Base-by-base conservation (phyloP, 2,113 vertebrate genomes). In the Stegastes partitus region DNA sequence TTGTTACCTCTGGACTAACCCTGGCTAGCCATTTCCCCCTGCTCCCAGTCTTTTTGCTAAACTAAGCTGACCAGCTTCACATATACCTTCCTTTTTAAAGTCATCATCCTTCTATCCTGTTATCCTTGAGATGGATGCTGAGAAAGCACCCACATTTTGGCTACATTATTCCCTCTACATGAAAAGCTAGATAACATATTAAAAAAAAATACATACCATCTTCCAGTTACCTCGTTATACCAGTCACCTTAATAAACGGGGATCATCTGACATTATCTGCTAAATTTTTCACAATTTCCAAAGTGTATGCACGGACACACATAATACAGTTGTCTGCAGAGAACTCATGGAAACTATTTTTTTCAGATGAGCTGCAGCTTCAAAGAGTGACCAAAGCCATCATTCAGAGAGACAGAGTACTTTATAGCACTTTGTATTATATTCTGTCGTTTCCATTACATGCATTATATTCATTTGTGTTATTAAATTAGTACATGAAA, bases 401-500 rank as follows among this genome's bases (percentile, higher is more conserved):
- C 57, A 67, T 56, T 57, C 4, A 50, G 47, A 57, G 10, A 63
- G 47, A 28, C 8, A 12, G 61, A 79, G 53, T 58, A 63, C 72
- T 56, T 77, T 0, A 28, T 28, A 11, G 19, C 3, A 1, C 39
- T 58, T 26, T 68, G 18, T 59, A 67, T 82, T 31, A 68, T 50
- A 68, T 67, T 44, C 39, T 69, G 42, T 57, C 51, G 59, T 76
- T 82, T 82, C 87, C 82, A 45, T 82, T 85, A 65, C 21, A 81
- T 79, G 53, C 82, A 57, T 81, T 45, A 45, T 66, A 77, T 72
- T 37, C 58, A 84, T 71, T 67, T 49, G 9, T 68, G 12, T 83
- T 31, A 88, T 87, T 55, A 69, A 73, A 83, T 85, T 77, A 84
- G 72, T 65, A 57, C 39, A 69, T 82, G 76, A 59, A 59, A 72